Evolutionary conservation across 2,888 invertebrate genomes (phyloP), one percentile per base, ranked within the genome.

Genomic region (Cheilosia vulpina): DNA sequence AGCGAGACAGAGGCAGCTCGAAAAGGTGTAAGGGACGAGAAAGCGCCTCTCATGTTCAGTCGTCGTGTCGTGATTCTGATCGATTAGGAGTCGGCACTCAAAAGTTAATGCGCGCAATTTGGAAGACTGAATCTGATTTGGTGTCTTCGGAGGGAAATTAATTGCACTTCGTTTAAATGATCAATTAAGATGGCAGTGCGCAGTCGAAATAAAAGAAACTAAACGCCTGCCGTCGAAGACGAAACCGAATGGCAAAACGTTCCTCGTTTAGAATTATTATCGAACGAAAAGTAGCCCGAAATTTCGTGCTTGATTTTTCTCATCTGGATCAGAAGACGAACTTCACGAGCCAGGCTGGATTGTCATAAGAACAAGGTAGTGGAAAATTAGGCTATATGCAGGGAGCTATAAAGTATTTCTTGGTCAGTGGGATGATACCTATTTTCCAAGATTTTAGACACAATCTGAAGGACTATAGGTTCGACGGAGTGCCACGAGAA

Each of bases 81-180:
- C 85, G 85, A 87, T 87, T 87, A 87, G 85, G 82, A 87, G 85
- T 87, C 85, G 85, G 85, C 82, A 82, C 76, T 82, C 82, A 76
- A 87, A 87, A 82, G 85, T 82, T 87, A 82, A 82, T 87, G 85
- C 85, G 81, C 84, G 82, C 85, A 82, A 82, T 87, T 87, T 87
- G 85, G 82, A 82, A 73, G 77, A 81, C 77, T 81, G 71, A 71
- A 85, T 85, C 84, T 76, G 84, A 85, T 85, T 80, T 81, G 84
- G 84, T 85, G 81, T 85, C 84, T 85, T 85, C 62, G 62, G 71
- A 85, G 76, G 81, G 80, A 85, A 85, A 85, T 81, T 85, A 85
- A 85, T 85, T 85, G 84, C 84, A 85, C 76, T 85, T 85, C 76
- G 75, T 81, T 76, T 85, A 81, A 85, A 81, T 76, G 84, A 85